These are phyloP conservation scores for Zapornia atra DNA, from an alignment of 2,113 vertebrate genomes.

Conservation along the genomic window DNA sequence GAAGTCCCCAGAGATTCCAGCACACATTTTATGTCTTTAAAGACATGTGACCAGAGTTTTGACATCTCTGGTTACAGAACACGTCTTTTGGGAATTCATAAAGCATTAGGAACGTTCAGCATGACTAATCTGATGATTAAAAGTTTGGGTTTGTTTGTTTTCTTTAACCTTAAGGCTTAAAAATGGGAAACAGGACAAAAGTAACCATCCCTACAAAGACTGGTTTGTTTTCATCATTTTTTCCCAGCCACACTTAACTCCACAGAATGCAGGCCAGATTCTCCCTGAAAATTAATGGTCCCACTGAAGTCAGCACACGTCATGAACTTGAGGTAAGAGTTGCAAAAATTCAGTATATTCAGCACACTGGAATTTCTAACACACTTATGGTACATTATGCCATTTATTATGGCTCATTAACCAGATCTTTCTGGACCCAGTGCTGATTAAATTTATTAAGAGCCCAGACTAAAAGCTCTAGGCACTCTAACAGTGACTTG, in stretches of 20 bases:
- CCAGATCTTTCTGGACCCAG: neutral
- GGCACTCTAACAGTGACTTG: conserved; percentile 8
- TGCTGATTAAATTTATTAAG: conserved; percentile 6
- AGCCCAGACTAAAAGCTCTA: neutral
- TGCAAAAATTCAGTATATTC: neutral
- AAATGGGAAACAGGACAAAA: neutral
- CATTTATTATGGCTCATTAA: neutral
- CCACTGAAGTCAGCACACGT: neutral
- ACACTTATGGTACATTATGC: neutral
- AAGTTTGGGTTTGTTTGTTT: neutral
- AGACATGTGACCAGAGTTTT: neutral
- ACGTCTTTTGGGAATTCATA: neutral
- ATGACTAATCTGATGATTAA: neutral
- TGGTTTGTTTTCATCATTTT: neutral
- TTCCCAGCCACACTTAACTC: neutral
- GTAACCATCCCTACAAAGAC: neutral
- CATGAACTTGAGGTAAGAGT: neutral
- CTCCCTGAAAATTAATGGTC: neutral
- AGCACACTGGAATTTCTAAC: neutral
- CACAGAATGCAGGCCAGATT: neutral
- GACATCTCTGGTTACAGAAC: neutral
- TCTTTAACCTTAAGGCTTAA: neutral
- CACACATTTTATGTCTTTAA: neutral
- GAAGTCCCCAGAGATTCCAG: neutral
- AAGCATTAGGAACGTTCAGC: neutral